These are phyloP conservation scores for Hyphantria cunea DNA, from an alignment of 1,140 invertebrate species.

Conservation along the genomic window DNA sequence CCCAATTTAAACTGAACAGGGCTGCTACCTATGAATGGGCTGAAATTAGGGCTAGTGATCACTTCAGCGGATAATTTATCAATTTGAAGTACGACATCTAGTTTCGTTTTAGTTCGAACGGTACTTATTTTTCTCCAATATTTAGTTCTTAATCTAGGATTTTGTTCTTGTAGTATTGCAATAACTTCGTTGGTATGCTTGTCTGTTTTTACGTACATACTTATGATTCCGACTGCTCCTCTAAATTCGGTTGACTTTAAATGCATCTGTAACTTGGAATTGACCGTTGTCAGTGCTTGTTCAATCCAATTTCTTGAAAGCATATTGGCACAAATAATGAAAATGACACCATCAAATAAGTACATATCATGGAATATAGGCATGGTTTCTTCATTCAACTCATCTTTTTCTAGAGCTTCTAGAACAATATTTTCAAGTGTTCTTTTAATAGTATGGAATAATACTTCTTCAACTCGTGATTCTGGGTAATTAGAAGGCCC, in stretches of 20 bases:
- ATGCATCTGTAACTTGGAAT: conserved; percentile 42
- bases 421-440: conserved; percentile 54
- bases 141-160: conserved; percentile 65
- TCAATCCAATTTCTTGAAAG: conserved; percentile 56
- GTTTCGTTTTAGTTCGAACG: conserved; percentile 45
- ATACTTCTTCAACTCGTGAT: conserved; percentile 51
- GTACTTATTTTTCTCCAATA: conserved; percentile 71
- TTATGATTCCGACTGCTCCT: conserved; percentile 69
- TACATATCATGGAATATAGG: conserved; percentile 69
- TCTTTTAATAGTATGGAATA: conserved; percentile 56
- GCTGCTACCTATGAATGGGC: conserved; percentile 44
- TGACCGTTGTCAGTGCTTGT: conserved; percentile 41
- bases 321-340: conserved; percentile 63
- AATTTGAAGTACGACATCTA: conserved; percentile 67
- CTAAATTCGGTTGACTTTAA: conserved; percentile 66
- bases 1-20: conserved; percentile 61
- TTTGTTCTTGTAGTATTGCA: conserved; percentile 55
- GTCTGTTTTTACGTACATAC: conserved; percentile 54
- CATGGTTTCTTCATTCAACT: conserved; percentile 32
- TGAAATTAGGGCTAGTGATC: conserved; percentile 52
- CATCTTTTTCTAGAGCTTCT: conserved; percentile 37
- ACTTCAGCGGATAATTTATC: conserved; percentile 69
- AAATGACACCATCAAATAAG: conserved; percentile 71
- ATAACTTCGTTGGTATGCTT: conserved; percentile 58
- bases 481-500: conserved; percentile 68